phyloP scores from a whole-genome alignment of 1,140 invertebrate species.

The Ceratoteleas bidentatus region DNA sequence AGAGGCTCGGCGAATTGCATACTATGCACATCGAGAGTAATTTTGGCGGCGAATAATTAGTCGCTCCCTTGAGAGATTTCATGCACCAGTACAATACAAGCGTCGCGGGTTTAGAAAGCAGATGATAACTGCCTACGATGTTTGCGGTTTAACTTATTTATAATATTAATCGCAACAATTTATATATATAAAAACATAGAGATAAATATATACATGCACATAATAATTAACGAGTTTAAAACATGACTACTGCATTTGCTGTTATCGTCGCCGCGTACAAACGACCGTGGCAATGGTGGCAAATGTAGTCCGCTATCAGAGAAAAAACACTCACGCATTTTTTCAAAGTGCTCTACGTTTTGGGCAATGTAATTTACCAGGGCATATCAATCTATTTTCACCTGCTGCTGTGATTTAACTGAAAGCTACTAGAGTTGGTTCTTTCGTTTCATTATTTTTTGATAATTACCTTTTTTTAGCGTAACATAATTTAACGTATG shows the following conservation, averaged over 20 bases:
- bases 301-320: conserved; percentile 49
- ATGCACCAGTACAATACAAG: conserved; percentile 15
- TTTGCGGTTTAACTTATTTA: conserved; percentile 43
- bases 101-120: background rate
- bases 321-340: conserved; percentile 43
- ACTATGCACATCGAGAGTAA: conserved; percentile 16
- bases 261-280: conserved; percentile 60
- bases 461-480: background rate
- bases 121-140: conserved; percentile 9
- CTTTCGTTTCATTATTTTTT: background rate
- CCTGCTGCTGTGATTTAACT: conserved; percentile 17
- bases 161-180: conserved; percentile 44
- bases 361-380: conserved; percentile 25
- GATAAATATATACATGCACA: conserved; percentile 51
- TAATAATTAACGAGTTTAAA: conserved; percentile 64
- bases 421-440: background rate
- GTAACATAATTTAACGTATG: too few species aligned
- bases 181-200: conserved; percentile 50
- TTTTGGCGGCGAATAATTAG: conserved; percentile 40
- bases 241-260: conserved; percentile 64
- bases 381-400: conserved; percentile 43
- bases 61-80: conserved; percentile 16
- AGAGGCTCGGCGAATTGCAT: too few species aligned
- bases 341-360: conserved; percentile 33
- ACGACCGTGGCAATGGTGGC: conserved; percentile 56